A percentile compares a stretch with the other conserved stretches of the same genome.
phyloP scores from a whole-genome alignment of 1,140 invertebrate genomes.

The Leptinotarsa texana region DNA sequence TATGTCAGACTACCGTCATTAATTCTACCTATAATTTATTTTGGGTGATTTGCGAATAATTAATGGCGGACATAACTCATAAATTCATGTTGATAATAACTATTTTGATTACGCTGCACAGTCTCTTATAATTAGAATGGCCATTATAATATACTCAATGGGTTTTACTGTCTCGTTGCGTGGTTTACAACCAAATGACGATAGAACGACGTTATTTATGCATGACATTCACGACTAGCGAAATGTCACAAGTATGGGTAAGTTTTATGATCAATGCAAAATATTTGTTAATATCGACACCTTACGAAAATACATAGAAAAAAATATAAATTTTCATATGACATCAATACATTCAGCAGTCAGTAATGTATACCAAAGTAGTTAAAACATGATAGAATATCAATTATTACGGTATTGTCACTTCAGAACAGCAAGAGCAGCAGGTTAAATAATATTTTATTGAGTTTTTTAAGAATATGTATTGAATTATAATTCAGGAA shows the following conservation, averaged over 20 bases:
- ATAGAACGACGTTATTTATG: background rate
- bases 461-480: no score
- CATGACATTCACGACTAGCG: background rate
- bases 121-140: conserved; percentile 6
- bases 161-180: background rate
- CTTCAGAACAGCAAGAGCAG: no score
- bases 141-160: conserved; percentile 6
- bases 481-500: no score
- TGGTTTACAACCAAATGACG: background rate
- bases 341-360: no score
- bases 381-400: no score
- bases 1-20: conserved; percentile 8
- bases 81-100: conserved; percentile 5
- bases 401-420: no score
- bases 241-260: background rate
- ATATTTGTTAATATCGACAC: no score
- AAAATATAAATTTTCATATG: no score
- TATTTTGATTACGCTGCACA: conserved; percentile 1
- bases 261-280: no score
- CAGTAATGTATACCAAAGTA: no score
- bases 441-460: no score
- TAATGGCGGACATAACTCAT: background rate
- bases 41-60: conserved; percentile 5
- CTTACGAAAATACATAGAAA: no score
- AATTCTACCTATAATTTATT: conserved; percentile 9